Percentiles rank a stretch among this genome's conserved stretches.
Evolutionary conservation across 2,888 invertebrate genomes (phyloP).

Genomic region (Laspeyria flexula): DNA sequence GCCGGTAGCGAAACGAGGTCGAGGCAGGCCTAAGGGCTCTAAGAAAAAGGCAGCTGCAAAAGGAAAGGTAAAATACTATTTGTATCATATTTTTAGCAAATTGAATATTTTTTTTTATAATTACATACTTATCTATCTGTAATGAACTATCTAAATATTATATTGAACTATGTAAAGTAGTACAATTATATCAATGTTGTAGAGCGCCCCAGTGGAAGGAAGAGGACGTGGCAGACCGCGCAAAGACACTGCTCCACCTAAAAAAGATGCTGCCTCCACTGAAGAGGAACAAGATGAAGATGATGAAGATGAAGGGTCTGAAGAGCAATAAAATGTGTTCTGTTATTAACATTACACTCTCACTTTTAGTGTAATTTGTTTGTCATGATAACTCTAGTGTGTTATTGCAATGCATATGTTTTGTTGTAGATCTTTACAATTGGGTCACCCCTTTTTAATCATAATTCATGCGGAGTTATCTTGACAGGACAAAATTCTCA

Average conservation of each 20-base stretch:
- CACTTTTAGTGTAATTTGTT: conserved; percentile 80
- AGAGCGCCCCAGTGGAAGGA: conserved; percentile 74
- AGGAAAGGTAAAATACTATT: conserved; percentile 66
- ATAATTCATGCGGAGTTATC: conserved; percentile 68
- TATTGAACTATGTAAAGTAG: too few relatives aligned
- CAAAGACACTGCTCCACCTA: conserved; percentile 79
- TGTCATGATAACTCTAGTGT: conserved; percentile 75
- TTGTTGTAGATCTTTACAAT: conserved; percentile 54
- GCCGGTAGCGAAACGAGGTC: conserved; percentile 83
- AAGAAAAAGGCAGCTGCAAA: conserved; percentile 82
- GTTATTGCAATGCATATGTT: conserved; percentile 52
- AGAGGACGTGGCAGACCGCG: conserved; percentile 81
- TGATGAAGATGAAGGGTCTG: conserved; percentile 82
- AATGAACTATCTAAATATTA: too few relatives aligned
- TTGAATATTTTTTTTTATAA: too few relatives aligned
- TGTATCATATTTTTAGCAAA: background rate
- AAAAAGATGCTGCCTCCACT: conserved; percentile 79
- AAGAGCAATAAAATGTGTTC: conserved; percentile 76
- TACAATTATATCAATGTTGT: conserved; percentile 26
- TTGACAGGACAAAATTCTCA: conserved; percentile 75
- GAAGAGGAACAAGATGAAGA: conserved; percentile 83
- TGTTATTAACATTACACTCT: conserved; percentile 59
- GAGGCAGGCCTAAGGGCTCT: conserved; percentile 85
- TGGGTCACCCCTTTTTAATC: conserved; percentile 22
- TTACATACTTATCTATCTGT: too few relatives aligned